phyloP scores from a whole-genome alignment of 2,888 invertebrate species.

The Cheilosia vernalis region DNA sequence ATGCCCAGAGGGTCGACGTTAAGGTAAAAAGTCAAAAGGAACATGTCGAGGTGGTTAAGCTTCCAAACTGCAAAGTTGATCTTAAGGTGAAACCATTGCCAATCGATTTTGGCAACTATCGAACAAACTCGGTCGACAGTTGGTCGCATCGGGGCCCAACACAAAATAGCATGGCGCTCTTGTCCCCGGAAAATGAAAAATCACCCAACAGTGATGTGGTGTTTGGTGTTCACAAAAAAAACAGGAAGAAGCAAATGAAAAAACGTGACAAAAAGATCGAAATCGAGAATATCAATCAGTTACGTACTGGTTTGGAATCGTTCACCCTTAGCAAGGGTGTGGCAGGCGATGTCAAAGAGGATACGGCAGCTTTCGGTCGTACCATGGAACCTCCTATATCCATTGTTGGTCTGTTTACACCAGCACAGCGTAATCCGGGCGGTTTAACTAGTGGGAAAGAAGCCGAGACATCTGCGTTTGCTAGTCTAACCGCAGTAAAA shows the following conservation, averaged over 20 bases:
- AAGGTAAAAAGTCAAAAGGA: constrained; percentile 48
- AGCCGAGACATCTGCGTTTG: constrained; percentile 34
- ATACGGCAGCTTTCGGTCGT: not conserved
- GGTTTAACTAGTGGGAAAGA: constrained; percentile 53
- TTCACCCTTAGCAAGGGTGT: constrained; percentile 81
- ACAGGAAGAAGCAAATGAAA: constrained; percentile 77
- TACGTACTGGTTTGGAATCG: constrained; percentile 81
- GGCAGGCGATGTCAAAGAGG: constrained; percentile 28
- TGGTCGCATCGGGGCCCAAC: constrained; percentile 52
- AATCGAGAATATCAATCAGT: constrained; percentile 80
- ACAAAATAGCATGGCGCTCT: constrained; percentile 5
- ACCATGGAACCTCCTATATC: constrained; percentile 22
- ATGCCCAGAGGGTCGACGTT: constrained; percentile 38
- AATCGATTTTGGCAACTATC: constrained; percentile 55
- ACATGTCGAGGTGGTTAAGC: constrained; percentile 32
- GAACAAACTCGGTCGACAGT: constrained; percentile 58
- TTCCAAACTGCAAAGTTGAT: constrained; percentile 16
- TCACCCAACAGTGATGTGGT: constrained; percentile 54
- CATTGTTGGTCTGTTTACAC: constrained; percentile 44
- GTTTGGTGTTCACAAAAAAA: constrained; percentile 61
- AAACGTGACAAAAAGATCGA: constrained; percentile 79
- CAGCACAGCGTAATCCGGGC: constrained; percentile 44
- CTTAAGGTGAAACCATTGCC: constrained; percentile 41
- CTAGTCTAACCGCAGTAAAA: constrained; percentile 45
- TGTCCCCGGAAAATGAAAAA: constrained; percentile 56